phyloP scores from a whole-genome alignment of 2,888 invertebrate genomes.

The Iselma pallidipennis region DNA sequence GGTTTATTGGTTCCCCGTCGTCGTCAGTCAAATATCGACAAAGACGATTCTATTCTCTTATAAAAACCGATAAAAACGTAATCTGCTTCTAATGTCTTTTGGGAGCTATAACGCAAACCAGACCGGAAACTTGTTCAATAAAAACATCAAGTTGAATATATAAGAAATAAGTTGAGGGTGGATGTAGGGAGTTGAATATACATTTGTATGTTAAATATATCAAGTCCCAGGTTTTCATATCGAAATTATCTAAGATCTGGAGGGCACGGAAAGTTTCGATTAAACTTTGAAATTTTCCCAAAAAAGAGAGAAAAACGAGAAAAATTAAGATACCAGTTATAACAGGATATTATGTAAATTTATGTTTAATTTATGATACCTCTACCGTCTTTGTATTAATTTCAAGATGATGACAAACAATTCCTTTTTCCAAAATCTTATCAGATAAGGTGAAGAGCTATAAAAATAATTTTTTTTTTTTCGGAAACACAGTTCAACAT shows the following conservation, averaged over 20 bases:
- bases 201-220: slow-evolving; percentile 3
- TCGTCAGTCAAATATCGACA: not conserved
- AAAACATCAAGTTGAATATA: slow-evolving; percentile 14
- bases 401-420: not conserved
- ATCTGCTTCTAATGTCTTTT: slow-evolving; percentile 28
- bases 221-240: not conserved
- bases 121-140: slow-evolving; percentile 25
- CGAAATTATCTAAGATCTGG: not conserved
- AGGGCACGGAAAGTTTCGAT: not conserved
- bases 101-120: slow-evolving; percentile 26
- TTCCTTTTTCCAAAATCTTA: not conserved
- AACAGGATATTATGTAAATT: not conserved
- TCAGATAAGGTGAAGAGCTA: not conserved
- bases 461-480: too few species aligned
- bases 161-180: not conserved
- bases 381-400: not conserved
- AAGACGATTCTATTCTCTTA: not conserved
- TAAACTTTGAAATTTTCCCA: not conserved
- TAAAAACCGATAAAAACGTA: slow-evolving; percentile 23
- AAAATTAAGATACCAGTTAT: not conserved
- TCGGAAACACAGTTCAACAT: not conserved
- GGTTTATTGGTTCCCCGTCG: not conserved
- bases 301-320: not conserved
- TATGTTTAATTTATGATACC: too few species aligned
- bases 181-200: not conserved